A percentile compares a stretch with the other conserved stretches of the same genome.
Evolutionary conservation across 2,113 vertebrate genomes (phyloP).

Genomic region (Thunnus thynnus): DNA sequence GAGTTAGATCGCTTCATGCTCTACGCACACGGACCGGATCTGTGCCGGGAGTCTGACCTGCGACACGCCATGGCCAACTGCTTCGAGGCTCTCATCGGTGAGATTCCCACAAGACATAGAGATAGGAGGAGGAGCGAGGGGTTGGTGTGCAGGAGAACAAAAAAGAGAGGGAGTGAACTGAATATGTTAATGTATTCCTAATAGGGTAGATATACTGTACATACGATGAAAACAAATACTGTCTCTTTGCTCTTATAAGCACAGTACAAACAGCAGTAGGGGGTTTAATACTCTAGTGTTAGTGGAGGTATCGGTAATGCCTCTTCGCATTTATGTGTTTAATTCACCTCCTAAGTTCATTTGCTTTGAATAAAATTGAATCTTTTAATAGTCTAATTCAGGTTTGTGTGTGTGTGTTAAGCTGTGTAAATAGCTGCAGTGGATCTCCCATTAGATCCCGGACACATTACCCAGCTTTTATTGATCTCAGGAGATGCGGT

Average conservation of each 20-base stretch:
- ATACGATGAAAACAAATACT: constrained; percentile 35
- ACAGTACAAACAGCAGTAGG: constrained; percentile 2
- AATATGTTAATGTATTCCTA: constrained; percentile 54
- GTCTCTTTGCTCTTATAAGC: constrained; percentile 5
- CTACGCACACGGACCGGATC: constrained; percentile 97
- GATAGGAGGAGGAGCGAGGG: not conserved
- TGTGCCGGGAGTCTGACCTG: constrained; percentile 97
- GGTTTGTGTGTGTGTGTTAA: constrained; percentile 22
- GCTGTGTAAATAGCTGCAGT: constrained; percentile 52
- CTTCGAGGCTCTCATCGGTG: constrained; percentile 98
- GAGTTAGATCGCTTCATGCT: constrained; percentile 99
- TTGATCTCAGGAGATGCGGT: constrained; percentile 75
- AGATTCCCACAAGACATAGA: constrained; percentile 31
- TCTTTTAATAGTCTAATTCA: constrained; percentile 20
- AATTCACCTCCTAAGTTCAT: constrained; percentile 8
- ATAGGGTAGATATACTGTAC: constrained; percentile 44
- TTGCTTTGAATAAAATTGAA: not conserved
- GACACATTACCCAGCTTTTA: constrained; percentile 64
- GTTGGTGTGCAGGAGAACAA: not conserved
- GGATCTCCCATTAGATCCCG: constrained; percentile 38
- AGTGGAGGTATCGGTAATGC: not conserved
- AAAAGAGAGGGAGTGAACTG: constrained; percentile 10
- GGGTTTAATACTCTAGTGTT: constrained; percentile 7
- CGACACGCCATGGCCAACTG: constrained; percentile 99
- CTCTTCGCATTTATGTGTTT: constrained; percentile 21